Percentiles rank a stretch among this genome's conserved stretches.
Conservation (phyloP, 2,888 invertebrate genomes). For the Cataglyphis albicans region DNA sequence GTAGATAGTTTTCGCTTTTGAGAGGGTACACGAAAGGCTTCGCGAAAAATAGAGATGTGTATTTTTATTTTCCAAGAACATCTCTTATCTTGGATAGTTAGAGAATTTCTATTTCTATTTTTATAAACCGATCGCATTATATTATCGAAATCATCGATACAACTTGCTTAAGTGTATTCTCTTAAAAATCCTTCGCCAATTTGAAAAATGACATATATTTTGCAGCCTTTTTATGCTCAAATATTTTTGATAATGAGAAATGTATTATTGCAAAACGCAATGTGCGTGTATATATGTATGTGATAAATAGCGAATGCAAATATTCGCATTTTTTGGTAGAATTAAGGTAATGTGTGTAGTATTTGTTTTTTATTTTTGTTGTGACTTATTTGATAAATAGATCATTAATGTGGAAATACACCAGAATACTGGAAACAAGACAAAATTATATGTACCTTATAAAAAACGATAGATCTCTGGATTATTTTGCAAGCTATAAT, state of each 20-base stretch:
- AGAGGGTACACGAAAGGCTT: conserved; percentile 43
- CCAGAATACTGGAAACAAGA: conserved; percentile 36
- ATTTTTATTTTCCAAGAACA: conserved; percentile 1
- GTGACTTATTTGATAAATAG: conserved; percentile 5
- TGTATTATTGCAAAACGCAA: conserved; percentile 42
- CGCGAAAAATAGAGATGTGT: not conserved
- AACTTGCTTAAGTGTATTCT: conserved; percentile 50
- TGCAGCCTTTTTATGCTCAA: not conserved
- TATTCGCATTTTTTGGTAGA: conserved; percentile 49
- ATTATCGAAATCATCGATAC: not conserved
- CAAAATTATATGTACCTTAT: not conserved
- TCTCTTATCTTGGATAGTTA: not conserved
- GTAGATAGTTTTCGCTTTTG: conserved; percentile 43
- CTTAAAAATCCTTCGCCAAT: not conserved
- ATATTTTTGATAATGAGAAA: conserved; percentile 39
- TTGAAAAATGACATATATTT: conserved; percentile 2
- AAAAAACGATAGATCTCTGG: not conserved
- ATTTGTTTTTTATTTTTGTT: conserved; percentile 23
- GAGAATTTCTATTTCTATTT: not conserved
- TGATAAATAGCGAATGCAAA: conserved; percentile 14
- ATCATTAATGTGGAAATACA: conserved; percentile 40
- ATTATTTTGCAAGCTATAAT: not conserved
- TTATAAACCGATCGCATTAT: not conserved
- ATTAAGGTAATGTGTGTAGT: conserved; percentile 23
- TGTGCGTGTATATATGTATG: not conserved